Base-by-base conservation (phyloP, 1,140 invertebrate genomes). In the Oncopodura yosiiana region DNA sequence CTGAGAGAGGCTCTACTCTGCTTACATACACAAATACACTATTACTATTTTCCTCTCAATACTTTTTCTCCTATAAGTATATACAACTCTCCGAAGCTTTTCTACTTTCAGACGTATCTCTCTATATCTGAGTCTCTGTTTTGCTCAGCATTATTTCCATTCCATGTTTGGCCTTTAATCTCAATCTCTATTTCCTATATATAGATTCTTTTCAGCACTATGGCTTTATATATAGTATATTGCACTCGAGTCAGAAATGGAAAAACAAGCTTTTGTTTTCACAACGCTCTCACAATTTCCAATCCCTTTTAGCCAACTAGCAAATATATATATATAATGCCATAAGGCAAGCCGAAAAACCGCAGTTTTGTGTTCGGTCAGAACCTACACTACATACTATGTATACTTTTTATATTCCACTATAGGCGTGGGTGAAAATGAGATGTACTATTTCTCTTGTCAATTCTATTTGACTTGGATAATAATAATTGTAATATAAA, bases 191-290 rank as follows among this genome's bases (percentile, higher is more conserved):
- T 36, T 49, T 37, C 32, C 44, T 16, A 27, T 29, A 5, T 27
- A 9, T 12, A n/a, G 5, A 46, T 11, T 19, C 19, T 18, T 18
- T 18, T 6, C 11, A 41, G 11, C 11, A 41, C n/a, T n/a, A n/a
- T n/a, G n/a, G n/a, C n/a, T n/a, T n/a, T n/a, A n/a, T n/a, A n/a
- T n/a, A n/a, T n/a, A n/a, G n/a, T n/a, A n/a, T n/a, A n/a, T n/a
- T n/a, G n/a, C n/a, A n/a, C n/a, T n/a, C n/a, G n/a, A n/a, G n/a
- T n/a, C n/a, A n/a, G n/a, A n/a, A n/a, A n/a, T n/a, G 27, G 18
- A 52, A 52, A 52, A 52, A 52, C 49, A 52, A 38, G 26, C 39
- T 52, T 46, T 52, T 52, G 49, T 52, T 52, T 52, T 52, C 37
- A 19, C 42, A 43, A 30, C 38, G n/a, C n/a, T n/a, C n/a, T n/a